These are phyloP conservation scores for Thymelicus lineola DNA, from an alignment of 2,888 invertebrate genomes.

Conservation along the genomic window DNA sequence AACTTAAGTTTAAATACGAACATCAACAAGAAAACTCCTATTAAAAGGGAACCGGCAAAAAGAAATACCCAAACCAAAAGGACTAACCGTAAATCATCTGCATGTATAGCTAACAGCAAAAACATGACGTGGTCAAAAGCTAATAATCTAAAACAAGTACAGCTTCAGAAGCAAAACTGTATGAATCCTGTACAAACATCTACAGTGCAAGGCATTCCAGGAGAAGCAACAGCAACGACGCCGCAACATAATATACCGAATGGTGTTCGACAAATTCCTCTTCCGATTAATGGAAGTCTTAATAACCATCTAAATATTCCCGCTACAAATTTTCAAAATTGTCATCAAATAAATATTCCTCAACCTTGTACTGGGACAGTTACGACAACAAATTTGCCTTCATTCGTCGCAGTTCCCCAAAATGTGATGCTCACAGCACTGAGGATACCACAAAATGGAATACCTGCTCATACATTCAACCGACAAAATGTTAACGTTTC, in stretches of 20 bases:
- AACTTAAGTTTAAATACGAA: slow-evolving; percentile 68
- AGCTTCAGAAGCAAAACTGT: slow-evolving; percentile 75
- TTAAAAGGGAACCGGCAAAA: slow-evolving; percentile 66
- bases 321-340: slow-evolving; percentile 72
- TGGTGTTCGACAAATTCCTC: slow-evolving; percentile 71
- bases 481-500: slow-evolving; percentile 73
- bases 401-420: slow-evolving; percentile 81
- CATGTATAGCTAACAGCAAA: slow-evolving; percentile 79
- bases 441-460: slow-evolving; percentile 82
- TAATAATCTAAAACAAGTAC: slow-evolving; percentile 77
- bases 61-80: slow-evolving; percentile 64
- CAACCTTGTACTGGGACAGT: slow-evolving; percentile 74
- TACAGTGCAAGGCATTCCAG: slow-evolving; percentile 54
- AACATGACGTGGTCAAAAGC: slow-evolving; percentile 80
- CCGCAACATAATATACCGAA: slow-evolving; percentile 76
- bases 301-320: slow-evolving; percentile 71
- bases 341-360: slow-evolving; percentile 75
- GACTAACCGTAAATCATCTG: slow-evolving; percentile 77
- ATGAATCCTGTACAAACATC: slow-evolving; percentile 58
- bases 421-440: slow-evolving; percentile 85
- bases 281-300: slow-evolving; percentile 71
- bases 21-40: slow-evolving; percentile 57
- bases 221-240: slow-evolving; percentile 68
- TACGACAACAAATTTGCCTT: slow-evolving; percentile 69
- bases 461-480: slow-evolving; percentile 71